Evolutionary conservation across 2,797 vertebrate species (phyloP), one percentile per base, ranked within the genome.

Genomic region (Emydoidea blandingii): DNA sequence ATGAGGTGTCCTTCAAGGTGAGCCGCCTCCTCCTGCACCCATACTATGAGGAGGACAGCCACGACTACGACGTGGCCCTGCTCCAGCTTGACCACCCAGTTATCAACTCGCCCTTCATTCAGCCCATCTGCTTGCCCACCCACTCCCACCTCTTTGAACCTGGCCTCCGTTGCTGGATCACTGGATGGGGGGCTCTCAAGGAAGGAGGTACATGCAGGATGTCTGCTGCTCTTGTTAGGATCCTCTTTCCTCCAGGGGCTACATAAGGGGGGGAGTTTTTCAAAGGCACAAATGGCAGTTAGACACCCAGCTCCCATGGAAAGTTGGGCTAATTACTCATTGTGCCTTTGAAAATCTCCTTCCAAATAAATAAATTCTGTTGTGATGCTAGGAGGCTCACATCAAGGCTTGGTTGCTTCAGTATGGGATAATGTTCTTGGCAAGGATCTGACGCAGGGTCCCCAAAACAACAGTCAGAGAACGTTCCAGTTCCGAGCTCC

Each of bases 51-150:
- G 97, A 98, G 6, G 98, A 99, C 90, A 98, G 98, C 91, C 98
- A 99, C 0, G 99, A 99, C 97, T 99, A 99, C 1, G 99, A 99
- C 83, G 98, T 99, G 93, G 99, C 99, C 3, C 98, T 99, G 94
- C 98, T 99, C 83, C 98, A 98, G 96, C 98, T 99, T 62, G 99
- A 99, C 96, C 98, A 99, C 68, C 97, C 99, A 0, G 98, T 99
- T 37, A 96, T 98, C 83, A 92, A 91, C 44, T 97, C 98, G 0
- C 89, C 98, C 41, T 34, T 98, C 47, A 98, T 99, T 79, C 98
- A 96, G 62, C 99, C 99, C 0, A 97, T 98, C 95, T 99, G 99
- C 96, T 98, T 99, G 95, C 99, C 99, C 0, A 97, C 98, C 0
- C 97, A 97, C 44, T 99, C 99, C 44, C 99, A 99, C 83, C 97